phyloP scores from a whole-genome alignment of 30 jellyfish, hydroid and myxozoan species.

The Rhopilema esculentum region DNA sequence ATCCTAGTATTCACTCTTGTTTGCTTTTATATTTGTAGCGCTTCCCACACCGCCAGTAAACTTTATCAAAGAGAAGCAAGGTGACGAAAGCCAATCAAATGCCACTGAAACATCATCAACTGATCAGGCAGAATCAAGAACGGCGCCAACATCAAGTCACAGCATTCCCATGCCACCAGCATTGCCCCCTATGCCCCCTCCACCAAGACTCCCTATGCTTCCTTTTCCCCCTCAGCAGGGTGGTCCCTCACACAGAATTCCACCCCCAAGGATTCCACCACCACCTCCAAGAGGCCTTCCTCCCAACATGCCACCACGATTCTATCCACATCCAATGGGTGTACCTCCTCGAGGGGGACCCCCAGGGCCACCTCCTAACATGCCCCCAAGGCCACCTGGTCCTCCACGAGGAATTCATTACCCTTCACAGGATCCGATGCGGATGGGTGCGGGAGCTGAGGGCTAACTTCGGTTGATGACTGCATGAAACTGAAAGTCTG shows the following conservation, averaged over 20 bases:
- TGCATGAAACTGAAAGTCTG: too few relatives aligned
- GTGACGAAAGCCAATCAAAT: background rate
- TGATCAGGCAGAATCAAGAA: background rate
- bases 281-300: slow-evolving; percentile 76
- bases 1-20: background rate
- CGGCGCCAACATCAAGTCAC: slow-evolving; percentile 19
- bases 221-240: slow-evolving; percentile 58
- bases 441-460: slow-evolving; percentile 87
- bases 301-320: slow-evolving; percentile 50
- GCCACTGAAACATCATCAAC: background rate
- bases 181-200: slow-evolving; percentile 69
- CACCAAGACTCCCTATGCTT: slow-evolving; percentile 47
- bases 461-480: background rate
- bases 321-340: slow-evolving; percentile 72
- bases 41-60: slow-evolving; percentile 77
- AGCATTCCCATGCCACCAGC: slow-evolving; percentile 48
- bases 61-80: slow-evolving; percentile 14
- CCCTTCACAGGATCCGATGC: slow-evolving; percentile 98
- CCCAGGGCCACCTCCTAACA: slow-evolving; percentile 46
- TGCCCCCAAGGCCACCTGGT: slow-evolving; percentile 59
- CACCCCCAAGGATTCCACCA: slow-evolving; percentile 73
- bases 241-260: slow-evolving; percentile 22
- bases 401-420: slow-evolving; percentile 89
- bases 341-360: slow-evolving; percentile 76
- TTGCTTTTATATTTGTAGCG: slow-evolving; percentile 37